These are phyloP conservation scores for Portevinia maculata DNA, from an alignment of 2,888 invertebrate genomes.

Conservation along the genomic window DNA sequence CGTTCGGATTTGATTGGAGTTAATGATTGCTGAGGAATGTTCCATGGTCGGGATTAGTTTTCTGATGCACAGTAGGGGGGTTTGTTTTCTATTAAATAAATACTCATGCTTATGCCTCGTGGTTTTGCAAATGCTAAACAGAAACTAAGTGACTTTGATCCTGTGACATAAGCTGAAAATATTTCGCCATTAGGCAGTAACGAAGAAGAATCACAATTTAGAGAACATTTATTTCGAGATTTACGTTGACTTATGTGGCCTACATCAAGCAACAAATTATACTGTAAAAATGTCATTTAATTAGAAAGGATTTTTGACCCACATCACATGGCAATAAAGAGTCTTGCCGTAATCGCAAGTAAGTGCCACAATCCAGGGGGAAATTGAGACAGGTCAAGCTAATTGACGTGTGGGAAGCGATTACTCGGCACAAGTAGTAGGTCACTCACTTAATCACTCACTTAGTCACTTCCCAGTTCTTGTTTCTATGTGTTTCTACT, in stretches of 20 bases:
- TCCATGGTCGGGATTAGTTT: slow-evolving; percentile 48
- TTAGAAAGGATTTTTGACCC: neutral
- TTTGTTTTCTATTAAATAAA: slow-evolving; percentile 10
- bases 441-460: no score
- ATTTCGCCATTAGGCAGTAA: no score
- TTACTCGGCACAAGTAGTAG: no score
- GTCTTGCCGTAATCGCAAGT: neutral
- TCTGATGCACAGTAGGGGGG: slow-evolving; percentile 46
- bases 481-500: no score
- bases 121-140: no score
- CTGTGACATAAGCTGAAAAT: slow-evolving; percentile 17
- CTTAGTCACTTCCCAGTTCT: no score
- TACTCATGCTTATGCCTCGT: no score
- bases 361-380: neutral
- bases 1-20: slow-evolving; percentile 65
- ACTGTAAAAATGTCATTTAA: slow-evolving; percentile 22
- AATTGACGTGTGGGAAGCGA: no score
- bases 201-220: slow-evolving; percentile 42
- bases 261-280: slow-evolving; percentile 2
- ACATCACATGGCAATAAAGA: neutral
- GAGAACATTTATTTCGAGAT: slow-evolving; percentile 45
- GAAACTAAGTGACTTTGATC: slow-evolving; percentile 7
- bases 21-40: slow-evolving; percentile 60
- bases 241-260: slow-evolving; percentile 32
- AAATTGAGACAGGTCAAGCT: neutral